phyloP scores from a whole-genome alignment of 1,140 invertebrate genomes.

The Telenomus remus region DNA sequence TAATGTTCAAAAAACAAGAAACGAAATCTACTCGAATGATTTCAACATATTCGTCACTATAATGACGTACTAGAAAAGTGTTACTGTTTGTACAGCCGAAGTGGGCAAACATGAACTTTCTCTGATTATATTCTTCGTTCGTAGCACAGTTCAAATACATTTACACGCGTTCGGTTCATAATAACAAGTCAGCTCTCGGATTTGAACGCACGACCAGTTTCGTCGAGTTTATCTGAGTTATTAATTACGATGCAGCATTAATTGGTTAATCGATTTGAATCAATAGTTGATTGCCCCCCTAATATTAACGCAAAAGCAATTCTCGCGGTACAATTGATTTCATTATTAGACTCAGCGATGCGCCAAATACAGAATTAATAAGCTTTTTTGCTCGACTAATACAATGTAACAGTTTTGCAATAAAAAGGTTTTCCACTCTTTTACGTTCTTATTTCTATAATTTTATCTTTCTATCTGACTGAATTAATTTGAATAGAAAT shows the following conservation, averaged over 20 bases:
- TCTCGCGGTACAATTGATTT: background rate
- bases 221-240: background rate
- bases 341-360: background rate
- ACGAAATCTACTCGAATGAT: too few species aligned
- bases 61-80: conserved; percentile 1
- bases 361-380: too few species aligned
- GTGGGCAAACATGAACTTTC: conserved; percentile 11
- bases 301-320: background rate
- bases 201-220: background rate
- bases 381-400: too few species aligned
- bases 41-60: background rate
- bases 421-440: too few species aligned
- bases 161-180: conserved; percentile 5
- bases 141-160: conserved; percentile 4
- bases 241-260: background rate
- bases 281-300: background rate
- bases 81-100: conserved; percentile 7
- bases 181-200: background rate
- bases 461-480: too few species aligned
- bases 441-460: too few species aligned
- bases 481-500: too few species aligned
- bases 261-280: background rate
- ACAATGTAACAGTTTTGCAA: too few species aligned
- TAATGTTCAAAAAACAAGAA: too few species aligned
- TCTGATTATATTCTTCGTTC: conserved; percentile 8